Evolutionary conservation across 2,113 vertebrate species (phyloP).

Genomic region (Alligator sinensis): DNA sequence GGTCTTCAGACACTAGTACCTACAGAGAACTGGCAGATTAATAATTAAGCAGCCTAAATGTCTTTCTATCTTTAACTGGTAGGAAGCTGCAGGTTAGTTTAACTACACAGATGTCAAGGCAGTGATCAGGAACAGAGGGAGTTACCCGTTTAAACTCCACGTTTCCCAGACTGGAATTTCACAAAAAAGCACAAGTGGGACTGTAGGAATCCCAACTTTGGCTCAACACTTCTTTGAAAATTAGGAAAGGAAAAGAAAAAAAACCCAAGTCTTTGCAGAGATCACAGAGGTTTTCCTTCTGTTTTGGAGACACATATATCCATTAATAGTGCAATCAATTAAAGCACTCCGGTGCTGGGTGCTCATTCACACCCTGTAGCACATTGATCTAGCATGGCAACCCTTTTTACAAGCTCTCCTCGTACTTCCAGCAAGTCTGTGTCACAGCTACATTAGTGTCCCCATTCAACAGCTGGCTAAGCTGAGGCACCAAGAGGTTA

Average conservation of each 20-base stretch:
- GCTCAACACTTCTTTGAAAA: background rate
- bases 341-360: background rate
- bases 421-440: no score
- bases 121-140: slow-evolving; percentile 19
- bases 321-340: background rate
- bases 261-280: background rate
- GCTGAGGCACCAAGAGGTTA: no score
- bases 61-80: background rate
- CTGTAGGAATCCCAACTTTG: background rate
- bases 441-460: no score
- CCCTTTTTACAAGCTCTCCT: background rate
- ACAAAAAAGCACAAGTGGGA: no score
- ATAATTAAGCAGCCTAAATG: rapidly evolving
- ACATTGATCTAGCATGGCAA: background rate
- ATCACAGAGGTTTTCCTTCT: background rate
- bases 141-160: background rate
- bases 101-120: background rate
- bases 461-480: no score
- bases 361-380: background rate
- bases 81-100: background rate
- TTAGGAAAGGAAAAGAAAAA: background rate
- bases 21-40: rapidly evolving
- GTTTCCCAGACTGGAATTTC: slow-evolving; percentile 10
- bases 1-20: no score
- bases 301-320: background rate